These are phyloP conservation scores for Aromia moschata DNA, from an alignment of 2,888 invertebrate species.

Conservation along the genomic window DNA sequence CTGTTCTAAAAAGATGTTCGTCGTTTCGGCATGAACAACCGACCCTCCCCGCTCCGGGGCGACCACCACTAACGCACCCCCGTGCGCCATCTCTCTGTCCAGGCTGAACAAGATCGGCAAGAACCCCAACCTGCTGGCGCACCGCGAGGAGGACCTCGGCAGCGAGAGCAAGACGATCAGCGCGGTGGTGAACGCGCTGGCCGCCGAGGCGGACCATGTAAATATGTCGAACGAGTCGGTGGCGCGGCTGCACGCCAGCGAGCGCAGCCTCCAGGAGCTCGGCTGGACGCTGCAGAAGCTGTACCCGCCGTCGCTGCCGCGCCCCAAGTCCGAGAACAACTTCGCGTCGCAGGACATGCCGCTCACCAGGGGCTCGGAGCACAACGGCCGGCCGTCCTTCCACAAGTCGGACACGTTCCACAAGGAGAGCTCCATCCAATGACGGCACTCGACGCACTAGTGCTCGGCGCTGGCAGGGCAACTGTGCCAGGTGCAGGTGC, in stretches of 20 bases:
- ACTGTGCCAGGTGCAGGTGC: constrained; percentile 52
- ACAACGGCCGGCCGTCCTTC: constrained; percentile 70
- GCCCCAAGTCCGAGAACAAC: constrained; percentile 86
- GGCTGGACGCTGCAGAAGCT: constrained; percentile 74
- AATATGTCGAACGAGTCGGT: constrained; percentile 81
- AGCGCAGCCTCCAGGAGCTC: constrained; percentile 65
- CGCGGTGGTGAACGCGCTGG: constrained; percentile 91
- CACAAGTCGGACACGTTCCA: constrained; percentile 84
- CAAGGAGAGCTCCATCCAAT: constrained; percentile 75
- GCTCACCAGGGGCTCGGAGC: constrained; percentile 67
- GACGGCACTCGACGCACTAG: constrained; percentile 79
- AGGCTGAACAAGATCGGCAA: constrained; percentile 95
- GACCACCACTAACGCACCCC: neutral
- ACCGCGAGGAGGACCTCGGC: constrained; percentile 75
- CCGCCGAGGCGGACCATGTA: constrained; percentile 89
- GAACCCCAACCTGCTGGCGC: constrained; percentile 92
- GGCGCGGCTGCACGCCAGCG: constrained; percentile 57
- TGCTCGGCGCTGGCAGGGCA: constrained; percentile 55
- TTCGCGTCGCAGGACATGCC: constrained; percentile 76
- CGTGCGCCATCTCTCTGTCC: constrained; percentile 27
- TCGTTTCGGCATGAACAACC: no score
- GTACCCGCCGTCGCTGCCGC: constrained; percentile 77
- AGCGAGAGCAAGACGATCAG: constrained; percentile 87
- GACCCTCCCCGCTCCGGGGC: no score
- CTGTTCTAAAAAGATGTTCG: no score